Percentiles rank a stretch among this genome's conserved stretches.
phyloP scores from a whole-genome alignment of 2,113 vertebrate genomes.

The Paracanthobrama guichenoti region DNA sequence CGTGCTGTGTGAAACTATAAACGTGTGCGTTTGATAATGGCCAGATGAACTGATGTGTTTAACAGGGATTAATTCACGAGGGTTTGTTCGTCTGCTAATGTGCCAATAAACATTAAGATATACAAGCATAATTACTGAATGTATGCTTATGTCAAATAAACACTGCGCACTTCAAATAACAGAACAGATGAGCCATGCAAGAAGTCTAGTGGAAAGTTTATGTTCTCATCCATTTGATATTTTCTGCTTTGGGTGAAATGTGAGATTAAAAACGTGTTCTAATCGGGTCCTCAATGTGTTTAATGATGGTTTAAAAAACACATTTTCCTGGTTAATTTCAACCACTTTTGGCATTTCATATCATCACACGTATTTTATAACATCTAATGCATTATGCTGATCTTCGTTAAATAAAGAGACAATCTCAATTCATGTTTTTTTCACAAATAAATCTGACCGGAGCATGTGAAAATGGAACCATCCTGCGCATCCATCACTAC shows the following conservation, averaged over 20 bases:
- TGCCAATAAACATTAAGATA: slow-evolving; percentile 58
- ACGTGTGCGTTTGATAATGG: slow-evolving; percentile 27
- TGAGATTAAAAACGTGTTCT: neutral
- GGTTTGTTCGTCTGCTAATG: slow-evolving; percentile 53
- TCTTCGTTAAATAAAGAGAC: no score
- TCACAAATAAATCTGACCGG: neutral
- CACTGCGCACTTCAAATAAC: neutral
- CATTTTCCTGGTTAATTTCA: neutral
- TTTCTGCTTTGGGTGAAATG: neutral
- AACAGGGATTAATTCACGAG: neutral
- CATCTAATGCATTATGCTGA: neutral
- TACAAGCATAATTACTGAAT: slow-evolving; percentile 25
- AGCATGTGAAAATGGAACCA: neutral
- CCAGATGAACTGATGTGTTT: neutral
- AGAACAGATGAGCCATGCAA: neutral
- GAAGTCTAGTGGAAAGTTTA: neutral
- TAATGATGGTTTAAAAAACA: neutral
- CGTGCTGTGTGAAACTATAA: slow-evolving; percentile 47
- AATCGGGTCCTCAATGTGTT: neutral
- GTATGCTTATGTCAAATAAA: slow-evolving; percentile 19
- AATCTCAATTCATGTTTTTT: neutral
- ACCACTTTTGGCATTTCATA: neutral
- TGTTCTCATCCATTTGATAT: neutral
- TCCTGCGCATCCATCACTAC: neutral
- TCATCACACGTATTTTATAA: neutral